A percentile compares a stretch with the other conserved stretches of the same genome.
Conservation (phyloP, 2,797 vertebrate species). For the Peromyscus melanophrys region DNA sequence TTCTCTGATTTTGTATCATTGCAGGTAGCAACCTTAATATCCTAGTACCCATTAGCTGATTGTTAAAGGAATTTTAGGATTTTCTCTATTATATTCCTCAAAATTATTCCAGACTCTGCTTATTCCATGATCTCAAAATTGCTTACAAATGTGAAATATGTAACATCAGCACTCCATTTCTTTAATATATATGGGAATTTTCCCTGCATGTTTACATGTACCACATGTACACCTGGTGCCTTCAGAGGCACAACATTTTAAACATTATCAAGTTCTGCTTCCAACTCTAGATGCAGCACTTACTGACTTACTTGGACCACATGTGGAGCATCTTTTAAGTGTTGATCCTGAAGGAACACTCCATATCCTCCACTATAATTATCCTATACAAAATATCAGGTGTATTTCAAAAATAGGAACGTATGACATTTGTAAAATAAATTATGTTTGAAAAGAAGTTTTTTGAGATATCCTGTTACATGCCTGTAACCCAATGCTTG, state of each 20-base stretch:
- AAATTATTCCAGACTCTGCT: background rate
- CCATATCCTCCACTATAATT: background rate
- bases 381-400: background rate
- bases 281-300: background rate
- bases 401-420: background rate
- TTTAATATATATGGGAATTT: too few species aligned
- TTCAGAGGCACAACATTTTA: background rate
- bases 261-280: background rate
- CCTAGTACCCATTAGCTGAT: background rate
- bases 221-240: too few species aligned
- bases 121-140: background rate
- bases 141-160: background rate
- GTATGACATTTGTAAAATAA: background rate
- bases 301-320: background rate
- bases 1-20: background rate
- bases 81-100: background rate
- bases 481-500: too few species aligned
- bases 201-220: background rate
- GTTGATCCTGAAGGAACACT: background rate
- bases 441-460: background rate
- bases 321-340: background rate
- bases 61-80: background rate
- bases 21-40: background rate
- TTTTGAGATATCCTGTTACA: background rate
- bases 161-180: background rate